Evolutionary conservation across 2,797 vertebrate species (phyloP).

Genomic region (Erpetoichthys calabaricus): DNA sequence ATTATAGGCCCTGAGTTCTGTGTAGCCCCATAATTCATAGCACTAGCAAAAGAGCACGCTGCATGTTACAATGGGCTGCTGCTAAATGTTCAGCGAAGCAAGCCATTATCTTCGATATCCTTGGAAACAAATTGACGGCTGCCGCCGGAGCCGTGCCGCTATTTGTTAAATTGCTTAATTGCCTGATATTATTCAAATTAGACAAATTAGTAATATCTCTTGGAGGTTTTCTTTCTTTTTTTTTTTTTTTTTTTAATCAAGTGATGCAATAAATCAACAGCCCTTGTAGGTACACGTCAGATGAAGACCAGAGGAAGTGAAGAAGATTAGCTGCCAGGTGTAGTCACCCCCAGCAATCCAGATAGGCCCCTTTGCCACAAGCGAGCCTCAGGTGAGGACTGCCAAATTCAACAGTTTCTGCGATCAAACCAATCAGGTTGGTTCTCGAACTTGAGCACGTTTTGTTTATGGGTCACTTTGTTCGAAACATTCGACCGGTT

Average conservation of each 20-base stretch:
- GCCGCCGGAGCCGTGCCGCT: slow-evolving; percentile 11
- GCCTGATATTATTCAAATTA: slow-evolving; percentile 15
- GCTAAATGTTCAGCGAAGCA: slow-evolving; percentile 11
- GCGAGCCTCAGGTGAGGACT: too few species aligned
- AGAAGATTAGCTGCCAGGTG: too few species aligned
- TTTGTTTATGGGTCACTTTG: too few species aligned
- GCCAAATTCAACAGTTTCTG: too few species aligned
- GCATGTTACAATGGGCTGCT: slow-evolving; percentile 7
- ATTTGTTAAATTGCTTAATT: slow-evolving; percentile 20
- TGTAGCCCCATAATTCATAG: slow-evolving; percentile 9
- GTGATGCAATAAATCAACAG: slow-evolving; percentile 2
- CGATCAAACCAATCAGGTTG: too few species aligned
- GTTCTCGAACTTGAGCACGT: too few species aligned
- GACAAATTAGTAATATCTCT: slow-evolving; percentile 12
- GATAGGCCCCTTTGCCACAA: too few species aligned
- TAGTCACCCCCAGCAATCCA: too few species aligned
- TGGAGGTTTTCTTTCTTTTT: slow-evolving; percentile 11
- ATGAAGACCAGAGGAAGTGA: too few species aligned
- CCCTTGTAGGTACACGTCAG: too few species aligned
- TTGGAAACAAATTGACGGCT: slow-evolving; percentile 17
- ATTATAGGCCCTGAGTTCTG: slow-evolving; percentile 3
- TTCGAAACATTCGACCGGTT: too few species aligned
- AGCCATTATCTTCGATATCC: slow-evolving; percentile 18
- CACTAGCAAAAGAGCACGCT: slow-evolving; percentile 7
- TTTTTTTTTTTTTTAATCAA: slow-evolving; percentile 11